Conservation (phyloP, 2,113 vertebrate species). For the Vireo altiloquus region DNA sequence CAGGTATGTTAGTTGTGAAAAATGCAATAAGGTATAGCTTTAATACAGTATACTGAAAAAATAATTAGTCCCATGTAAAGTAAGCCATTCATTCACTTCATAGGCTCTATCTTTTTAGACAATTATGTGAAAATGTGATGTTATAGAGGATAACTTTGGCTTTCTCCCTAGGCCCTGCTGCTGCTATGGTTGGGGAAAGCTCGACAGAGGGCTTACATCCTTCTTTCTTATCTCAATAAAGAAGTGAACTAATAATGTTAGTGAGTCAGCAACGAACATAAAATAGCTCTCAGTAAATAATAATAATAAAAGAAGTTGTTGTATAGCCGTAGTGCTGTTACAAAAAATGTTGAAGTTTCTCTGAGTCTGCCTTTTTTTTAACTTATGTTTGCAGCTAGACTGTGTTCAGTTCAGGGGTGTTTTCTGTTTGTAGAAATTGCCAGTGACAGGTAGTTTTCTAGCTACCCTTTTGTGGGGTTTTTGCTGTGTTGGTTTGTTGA, state of each 20-base stretch:
- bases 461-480: not conserved
- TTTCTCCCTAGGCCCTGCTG: not conserved
- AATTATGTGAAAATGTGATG: not conserved
- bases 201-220: not conserved
- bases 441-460: not conserved
- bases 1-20: not conserved
- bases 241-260: not conserved
- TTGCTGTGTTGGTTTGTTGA: not conserved
- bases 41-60: not conserved
- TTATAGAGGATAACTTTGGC: not conserved
- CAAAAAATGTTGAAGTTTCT: not conserved
- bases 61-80: not conserved
- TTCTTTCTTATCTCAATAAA: not conserved
- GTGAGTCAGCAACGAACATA: not conserved
- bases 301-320: not conserved
- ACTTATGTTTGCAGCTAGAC: not conserved
- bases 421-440: not conserved
- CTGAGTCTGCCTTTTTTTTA: not conserved
- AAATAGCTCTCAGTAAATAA: not conserved
- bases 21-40: not conserved
- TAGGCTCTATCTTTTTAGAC: not conserved
- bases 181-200: not conserved
- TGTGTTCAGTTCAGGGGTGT: accelerated
- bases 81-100: not conserved
- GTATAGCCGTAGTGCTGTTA: not conserved